Conservation (phyloP, 2,888 invertebrate genomes). For the Labia minor region DNA sequence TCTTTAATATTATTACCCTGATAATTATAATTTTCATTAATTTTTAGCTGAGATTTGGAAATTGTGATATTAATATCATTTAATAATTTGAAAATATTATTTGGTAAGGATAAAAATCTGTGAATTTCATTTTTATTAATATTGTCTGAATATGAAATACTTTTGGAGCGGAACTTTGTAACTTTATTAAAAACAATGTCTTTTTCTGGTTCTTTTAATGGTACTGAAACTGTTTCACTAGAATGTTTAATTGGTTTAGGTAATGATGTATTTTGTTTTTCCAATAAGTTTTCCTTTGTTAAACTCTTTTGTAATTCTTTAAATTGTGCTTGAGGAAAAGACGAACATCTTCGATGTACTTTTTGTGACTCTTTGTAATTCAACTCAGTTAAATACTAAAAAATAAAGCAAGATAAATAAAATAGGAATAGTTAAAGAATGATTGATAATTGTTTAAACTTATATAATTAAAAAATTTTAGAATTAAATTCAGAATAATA, state of each 20-base stretch:
- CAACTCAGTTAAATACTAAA: slow-evolving; percentile 34
- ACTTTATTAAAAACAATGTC: slow-evolving; percentile 31
- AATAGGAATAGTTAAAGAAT: slow-evolving; percentile 7
- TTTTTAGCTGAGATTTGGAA: no score
- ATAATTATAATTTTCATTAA: no score
- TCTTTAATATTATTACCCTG: no score
- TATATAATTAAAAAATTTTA: slow-evolving; percentile 18
- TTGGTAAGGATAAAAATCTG: no score
- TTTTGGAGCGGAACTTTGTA: slow-evolving; percentile 18
- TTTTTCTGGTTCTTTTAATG: no score
- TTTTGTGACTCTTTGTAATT: slow-evolving; percentile 35
- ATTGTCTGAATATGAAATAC: no score
- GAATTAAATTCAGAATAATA: no score
- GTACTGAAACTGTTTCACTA: neutral
- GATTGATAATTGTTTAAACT: slow-evolving; percentile 18
- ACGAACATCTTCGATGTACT: slow-evolving; percentile 44
- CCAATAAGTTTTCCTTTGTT: no score
- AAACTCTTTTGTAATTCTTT: slow-evolving; percentile 17
- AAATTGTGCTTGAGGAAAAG: slow-evolving; percentile 39
- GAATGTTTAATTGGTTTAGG: neutral
- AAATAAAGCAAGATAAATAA: slow-evolving; percentile 22
- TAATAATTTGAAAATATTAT: no score
- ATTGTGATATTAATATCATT: no score
- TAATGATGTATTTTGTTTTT: slow-evolving; percentile 13
- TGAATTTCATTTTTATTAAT: no score